Evolutionary conservation across 2,113 vertebrate genomes (phyloP).

Genomic region (Passer domesticus): DNA sequence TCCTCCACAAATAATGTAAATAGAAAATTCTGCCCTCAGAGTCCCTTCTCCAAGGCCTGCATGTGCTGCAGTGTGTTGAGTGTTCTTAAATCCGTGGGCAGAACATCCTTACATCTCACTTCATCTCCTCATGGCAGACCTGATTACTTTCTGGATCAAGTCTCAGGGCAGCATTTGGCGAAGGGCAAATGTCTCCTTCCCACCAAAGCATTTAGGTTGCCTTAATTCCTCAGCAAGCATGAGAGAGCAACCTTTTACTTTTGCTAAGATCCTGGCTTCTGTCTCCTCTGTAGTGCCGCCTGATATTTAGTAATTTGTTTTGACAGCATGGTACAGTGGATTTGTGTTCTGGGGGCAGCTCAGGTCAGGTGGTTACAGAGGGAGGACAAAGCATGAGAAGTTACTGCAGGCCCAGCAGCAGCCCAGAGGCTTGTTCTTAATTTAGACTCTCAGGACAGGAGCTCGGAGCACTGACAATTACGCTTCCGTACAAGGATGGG

Average conservation of each 20-base stretch:
- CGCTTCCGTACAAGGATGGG: background rate
- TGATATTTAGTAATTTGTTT: constrained; percentile 29
- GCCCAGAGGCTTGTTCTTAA: constrained; percentile 49
- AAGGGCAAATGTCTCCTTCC: background rate
- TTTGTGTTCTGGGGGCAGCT: constrained; percentile 20
- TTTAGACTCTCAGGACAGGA: constrained; percentile 49
- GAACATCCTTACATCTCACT: background rate
- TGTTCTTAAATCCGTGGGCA: background rate
- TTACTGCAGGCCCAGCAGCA: constrained; percentile 28
- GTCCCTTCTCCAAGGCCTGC: background rate
- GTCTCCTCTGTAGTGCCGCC: background rate
- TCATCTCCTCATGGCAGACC: background rate
- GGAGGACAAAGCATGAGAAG: constrained; percentile 30
- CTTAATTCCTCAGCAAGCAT: background rate
- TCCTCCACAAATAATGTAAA: background rate
- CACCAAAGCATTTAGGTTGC: background rate
- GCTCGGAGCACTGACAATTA: background rate
- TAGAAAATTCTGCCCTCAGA: background rate
- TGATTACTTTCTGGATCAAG: background rate
- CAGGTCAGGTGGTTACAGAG: constrained; percentile 16
- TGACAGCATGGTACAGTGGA: constrained; percentile 27
- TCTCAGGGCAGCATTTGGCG: background rate
- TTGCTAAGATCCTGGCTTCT: background rate
- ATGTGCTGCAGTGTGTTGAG: rapidly evolving
- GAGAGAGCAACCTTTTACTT: background rate